A percentile compares a stretch with the other conserved stretches of the same genome.
phyloP scores from a whole-genome alignment of 2,797 vertebrate genomes.

The Sarcophilus harrisii region DNA sequence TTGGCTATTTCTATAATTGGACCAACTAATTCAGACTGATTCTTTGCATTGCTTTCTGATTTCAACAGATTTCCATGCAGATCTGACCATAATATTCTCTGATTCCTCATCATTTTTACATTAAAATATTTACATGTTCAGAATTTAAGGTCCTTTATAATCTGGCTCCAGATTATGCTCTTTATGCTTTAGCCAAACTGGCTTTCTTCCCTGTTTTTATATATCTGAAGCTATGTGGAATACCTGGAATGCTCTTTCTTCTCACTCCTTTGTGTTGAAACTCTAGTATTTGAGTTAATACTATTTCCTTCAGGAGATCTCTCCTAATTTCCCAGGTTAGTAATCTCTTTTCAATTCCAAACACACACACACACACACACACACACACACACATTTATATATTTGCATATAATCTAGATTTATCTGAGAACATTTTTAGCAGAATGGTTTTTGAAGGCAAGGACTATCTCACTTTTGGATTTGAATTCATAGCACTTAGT shows the following conservation, averaged over 20 bases:
- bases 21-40: background rate
- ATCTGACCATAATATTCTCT: background rate
- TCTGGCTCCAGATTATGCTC: background rate
- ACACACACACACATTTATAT: background rate
- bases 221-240: background rate
- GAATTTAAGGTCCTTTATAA: background rate
- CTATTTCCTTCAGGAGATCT: background rate
- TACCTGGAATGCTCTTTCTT: background rate
- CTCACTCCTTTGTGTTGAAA: background rate
- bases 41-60: background rate
- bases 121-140: background rate
- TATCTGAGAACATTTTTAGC: background rate
- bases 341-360: background rate
- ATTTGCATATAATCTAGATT: background rate
- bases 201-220: background rate
- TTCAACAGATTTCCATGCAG: background rate
- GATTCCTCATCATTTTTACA: background rate
- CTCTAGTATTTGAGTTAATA: no score
- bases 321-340: background rate
- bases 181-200: background rate
- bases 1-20: background rate
- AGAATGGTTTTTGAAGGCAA: background rate
- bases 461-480: background rate
- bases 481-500: background rate
- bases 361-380: no score